These are phyloP conservation scores for Schizaphis graminum DNA, from an alignment of 2,888 invertebrate genomes.

Conservation along the genomic window DNA sequence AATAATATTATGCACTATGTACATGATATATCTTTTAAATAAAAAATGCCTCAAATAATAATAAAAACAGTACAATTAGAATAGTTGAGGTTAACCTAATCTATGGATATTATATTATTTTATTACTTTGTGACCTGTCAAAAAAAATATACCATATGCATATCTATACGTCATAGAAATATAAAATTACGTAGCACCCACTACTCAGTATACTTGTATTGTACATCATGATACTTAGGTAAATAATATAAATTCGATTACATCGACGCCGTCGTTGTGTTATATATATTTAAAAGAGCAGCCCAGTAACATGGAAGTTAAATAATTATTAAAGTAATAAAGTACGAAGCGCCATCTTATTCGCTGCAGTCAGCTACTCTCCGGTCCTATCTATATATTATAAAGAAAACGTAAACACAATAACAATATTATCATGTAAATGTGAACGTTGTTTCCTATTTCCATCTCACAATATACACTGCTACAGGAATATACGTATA, in stretches of 20 bases:
- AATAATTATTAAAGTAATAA: slow-evolving; percentile 17
- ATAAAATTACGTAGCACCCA: not conserved
- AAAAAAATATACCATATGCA: not conserved
- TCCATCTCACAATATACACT: not conserved
- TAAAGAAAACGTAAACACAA: slow-evolving; percentile 10
- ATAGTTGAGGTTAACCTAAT: too few relatives aligned
- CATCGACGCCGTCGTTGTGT: too few relatives aligned
- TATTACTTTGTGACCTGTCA: not conserved
- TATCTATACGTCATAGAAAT: not conserved
- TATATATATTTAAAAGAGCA: not conserved
- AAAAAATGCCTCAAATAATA: too few relatives aligned
- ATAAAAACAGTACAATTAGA: too few relatives aligned
- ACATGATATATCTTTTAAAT: too few relatives aligned
- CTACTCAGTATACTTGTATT: not conserved
- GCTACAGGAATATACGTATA: not conserved
- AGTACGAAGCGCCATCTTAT: not conserved
- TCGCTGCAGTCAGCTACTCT: not conserved
- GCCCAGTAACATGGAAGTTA: not conserved
- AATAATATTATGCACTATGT: too few relatives aligned
- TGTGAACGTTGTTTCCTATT: slow-evolving; percentile 13
- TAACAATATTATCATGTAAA: slow-evolving; percentile 35
- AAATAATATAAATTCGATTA: not conserved
- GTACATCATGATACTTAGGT: too few relatives aligned
- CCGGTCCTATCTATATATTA: not conserved
- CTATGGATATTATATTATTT: not conserved